phyloP scores from a whole-genome alignment of 2,113 vertebrate species.

The Ceyx margarethae region DNA sequence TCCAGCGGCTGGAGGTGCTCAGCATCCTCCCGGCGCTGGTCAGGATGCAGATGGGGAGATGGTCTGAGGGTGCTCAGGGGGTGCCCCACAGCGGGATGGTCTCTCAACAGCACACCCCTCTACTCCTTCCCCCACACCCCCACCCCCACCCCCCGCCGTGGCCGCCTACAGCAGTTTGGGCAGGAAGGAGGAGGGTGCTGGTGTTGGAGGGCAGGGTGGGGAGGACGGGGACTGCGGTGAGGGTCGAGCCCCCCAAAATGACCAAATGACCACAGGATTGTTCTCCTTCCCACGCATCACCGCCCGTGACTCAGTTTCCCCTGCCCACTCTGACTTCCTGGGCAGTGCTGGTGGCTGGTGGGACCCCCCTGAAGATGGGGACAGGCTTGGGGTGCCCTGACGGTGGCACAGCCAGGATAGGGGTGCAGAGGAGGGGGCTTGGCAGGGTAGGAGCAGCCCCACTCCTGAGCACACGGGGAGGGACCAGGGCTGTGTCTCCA shows the following conservation, averaged over 20 bases:
- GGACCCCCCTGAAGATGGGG: neutral
- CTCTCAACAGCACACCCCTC: fast-evolving
- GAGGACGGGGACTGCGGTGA: fast-evolving
- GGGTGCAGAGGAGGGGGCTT: neutral
- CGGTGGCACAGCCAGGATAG: fast-evolving
- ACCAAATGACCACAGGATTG: neutral
- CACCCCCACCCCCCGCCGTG: neutral
- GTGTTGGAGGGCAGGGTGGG: neutral
- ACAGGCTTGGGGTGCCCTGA: neutral
- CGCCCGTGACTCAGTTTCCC: neutral
- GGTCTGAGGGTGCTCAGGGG: neutral
- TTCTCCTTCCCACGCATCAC: fast-evolving
- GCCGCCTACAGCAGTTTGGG: neutral
- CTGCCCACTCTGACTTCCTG: neutral
- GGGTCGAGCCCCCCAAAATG: neutral
- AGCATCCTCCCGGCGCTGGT: neutral
- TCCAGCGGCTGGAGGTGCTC: neutral
- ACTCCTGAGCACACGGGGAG: fast-evolving
- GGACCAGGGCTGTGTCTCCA: neutral
- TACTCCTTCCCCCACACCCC: no score
- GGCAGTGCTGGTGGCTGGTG: neutral
- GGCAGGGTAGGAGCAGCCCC: neutral
- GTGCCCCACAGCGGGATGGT: fast-evolving
- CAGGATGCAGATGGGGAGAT: neutral
- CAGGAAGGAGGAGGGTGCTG: neutral